Percentiles rank a stretch among this genome's conserved stretches.
Evolutionary conservation across 2,888 invertebrate species (phyloP).

Genomic region (Nowickia ferox): DNA sequence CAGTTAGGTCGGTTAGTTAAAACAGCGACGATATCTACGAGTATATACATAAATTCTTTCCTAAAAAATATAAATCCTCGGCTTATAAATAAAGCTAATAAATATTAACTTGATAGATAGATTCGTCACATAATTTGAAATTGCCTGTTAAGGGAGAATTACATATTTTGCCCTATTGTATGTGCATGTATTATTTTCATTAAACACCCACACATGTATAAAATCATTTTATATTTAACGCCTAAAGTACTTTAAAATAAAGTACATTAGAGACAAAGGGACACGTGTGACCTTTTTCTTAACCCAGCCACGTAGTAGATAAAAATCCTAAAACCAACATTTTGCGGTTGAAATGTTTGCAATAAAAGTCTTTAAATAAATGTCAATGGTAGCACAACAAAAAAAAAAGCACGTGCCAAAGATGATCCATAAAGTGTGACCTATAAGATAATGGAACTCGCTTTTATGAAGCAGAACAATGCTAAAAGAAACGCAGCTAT

Average conservation of each 20-base stretch:
- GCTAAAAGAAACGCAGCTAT: conserved; percentile 44
- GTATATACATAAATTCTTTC: too few relatives aligned
- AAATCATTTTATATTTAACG: conserved; percentile 64
- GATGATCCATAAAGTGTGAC: conserved; percentile 80
- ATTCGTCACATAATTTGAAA: conserved; percentile 22
- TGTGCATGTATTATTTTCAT: not conserved
- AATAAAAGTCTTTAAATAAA: conserved; percentile 68
- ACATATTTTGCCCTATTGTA: not conserved
- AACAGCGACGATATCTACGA: too few relatives aligned
- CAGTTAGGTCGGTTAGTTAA: too few relatives aligned
- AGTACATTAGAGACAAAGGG: conserved; percentile 30
- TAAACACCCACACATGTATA: conserved; percentile 40
- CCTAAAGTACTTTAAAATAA: conserved; percentile 50
- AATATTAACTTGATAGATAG: conserved; percentile 17
- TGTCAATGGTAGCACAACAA: conserved; percentile 48
- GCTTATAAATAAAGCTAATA: conserved; percentile 31
- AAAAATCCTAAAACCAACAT: conserved; percentile 74
- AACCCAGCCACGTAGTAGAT: conserved; percentile 30
- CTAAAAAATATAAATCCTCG: not conserved
- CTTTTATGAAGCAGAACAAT: conserved; percentile 31
- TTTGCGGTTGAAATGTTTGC: conserved; percentile 79
- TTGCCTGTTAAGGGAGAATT: not conserved
- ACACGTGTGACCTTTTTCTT: conserved; percentile 76
- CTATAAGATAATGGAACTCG: conserved; percentile 71
- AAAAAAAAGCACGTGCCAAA: conserved; percentile 77